Conservation (phyloP, 2,797 vertebrate species). For the Enteromius thamalakanensis region DNA sequence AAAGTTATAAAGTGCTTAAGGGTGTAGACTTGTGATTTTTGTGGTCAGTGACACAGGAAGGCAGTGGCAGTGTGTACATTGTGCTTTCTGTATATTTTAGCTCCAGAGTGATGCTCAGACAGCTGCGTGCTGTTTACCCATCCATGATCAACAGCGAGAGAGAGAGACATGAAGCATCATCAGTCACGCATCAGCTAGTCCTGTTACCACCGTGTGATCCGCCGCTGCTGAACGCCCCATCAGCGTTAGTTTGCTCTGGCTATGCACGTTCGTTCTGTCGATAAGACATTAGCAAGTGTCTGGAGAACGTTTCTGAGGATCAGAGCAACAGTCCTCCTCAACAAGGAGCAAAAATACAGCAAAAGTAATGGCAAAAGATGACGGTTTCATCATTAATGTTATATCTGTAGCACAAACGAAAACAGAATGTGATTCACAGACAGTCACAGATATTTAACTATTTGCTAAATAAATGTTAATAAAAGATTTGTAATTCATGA, state of each 20-base stretch:
- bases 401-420: background rate
- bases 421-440: background rate
- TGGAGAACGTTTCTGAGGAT: background rate
- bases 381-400: background rate
- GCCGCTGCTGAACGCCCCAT: conserved; percentile 16
- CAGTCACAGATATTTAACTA: background rate
- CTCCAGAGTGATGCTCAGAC: conserved; percentile 21
- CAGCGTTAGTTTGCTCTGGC: conserved; percentile 40
- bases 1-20: background rate
- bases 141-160: conserved; percentile 9
- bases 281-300: conserved; percentile 8
- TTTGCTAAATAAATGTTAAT: background rate
- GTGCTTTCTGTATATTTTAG: background rate
- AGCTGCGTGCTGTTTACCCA: conserved; percentile 21
- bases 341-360: background rate
- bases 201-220: conserved; percentile 44
- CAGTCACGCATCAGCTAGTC: conserved; percentile 39
- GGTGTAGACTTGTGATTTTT: background rate
- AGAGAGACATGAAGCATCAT: conserved; percentile 26
- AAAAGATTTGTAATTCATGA: background rate
- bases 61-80: background rate
- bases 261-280: conserved; percentile 28
- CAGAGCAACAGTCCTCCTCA: background rate
- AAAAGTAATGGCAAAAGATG: background rate
- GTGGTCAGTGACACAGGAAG: background rate